phyloP scores from a whole-genome alignment of 2,797 vertebrate species.

The Margarornis squamiger region DNA sequence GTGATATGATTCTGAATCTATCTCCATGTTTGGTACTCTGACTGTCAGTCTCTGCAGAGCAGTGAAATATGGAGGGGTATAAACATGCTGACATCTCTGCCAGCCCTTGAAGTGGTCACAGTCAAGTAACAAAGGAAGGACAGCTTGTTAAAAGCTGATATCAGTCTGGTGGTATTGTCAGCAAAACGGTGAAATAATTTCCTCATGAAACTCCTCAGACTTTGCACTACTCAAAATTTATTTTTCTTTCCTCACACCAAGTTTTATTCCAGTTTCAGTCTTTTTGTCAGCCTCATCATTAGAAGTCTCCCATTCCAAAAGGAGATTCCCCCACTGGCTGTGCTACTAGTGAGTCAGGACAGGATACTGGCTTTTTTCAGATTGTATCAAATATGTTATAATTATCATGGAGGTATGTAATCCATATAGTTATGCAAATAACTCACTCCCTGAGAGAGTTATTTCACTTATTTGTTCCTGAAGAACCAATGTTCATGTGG shows the following conservation, averaged over 20 bases:
- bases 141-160: not conserved
- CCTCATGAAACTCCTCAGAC: not conserved
- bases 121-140: not conserved
- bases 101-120: not conserved
- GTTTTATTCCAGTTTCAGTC: not conserved
- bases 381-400: not conserved
- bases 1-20: not conserved
- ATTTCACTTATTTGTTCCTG: not conserved
- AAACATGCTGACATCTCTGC: not conserved
- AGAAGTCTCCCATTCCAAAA: not conserved
- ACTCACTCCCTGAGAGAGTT: not conserved
- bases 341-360: not conserved
- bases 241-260: not conserved
- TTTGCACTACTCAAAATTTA: not conserved
- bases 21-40: constrained; percentile 17
- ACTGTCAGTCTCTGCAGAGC: not conserved
- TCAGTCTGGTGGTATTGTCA: not conserved
- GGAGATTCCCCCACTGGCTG: not conserved
- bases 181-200: not conserved
- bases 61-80: not conserved
- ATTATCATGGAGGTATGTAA: not conserved
- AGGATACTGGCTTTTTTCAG: not conserved
- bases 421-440: not conserved
- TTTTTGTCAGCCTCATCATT: not conserved
- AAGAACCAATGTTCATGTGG: not conserved